Base-by-base conservation (phyloP, 2,113 vertebrate species). In the Zeus faber region DNA sequence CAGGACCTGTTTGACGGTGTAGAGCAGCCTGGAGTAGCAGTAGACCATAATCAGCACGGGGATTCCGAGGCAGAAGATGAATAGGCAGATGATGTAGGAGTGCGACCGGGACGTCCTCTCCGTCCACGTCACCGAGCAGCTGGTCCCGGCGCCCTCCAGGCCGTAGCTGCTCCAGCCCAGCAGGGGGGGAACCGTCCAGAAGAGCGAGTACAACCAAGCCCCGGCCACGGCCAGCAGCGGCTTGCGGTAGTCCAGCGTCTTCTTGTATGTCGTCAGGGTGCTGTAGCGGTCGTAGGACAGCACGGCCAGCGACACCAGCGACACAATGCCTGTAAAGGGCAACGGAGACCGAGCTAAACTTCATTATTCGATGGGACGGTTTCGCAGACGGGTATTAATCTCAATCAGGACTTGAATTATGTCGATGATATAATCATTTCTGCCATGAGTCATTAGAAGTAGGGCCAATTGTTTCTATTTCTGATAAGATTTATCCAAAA, bases 151-250 rank as follows among this genome's bases (percentile, higher is more conserved):
- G 1, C 87, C 87, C 74, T 92, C 89, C 54, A 84, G 2, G 1
- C 87, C 87, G 0, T 91, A 91, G 25, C 88, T 90, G 77, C 88
- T 89, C 90, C 91, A 92, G 0, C 89, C 89, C 0, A 92, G 35
- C 25, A 91, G 86, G 26, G 89, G 90, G 3, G 89, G 89, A 39
- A 88, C 62, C 0, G 89, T 92, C 89, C 89, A 92, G 22, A 85
- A 0, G 61, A 91, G 54, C 2, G 90, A 89, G 62, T 92, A 92
- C 25, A 89, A 54, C 91, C 90, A 90, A 0, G 90, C 79, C 0
- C 79, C 77, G 0, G 60, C 71, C 0, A 91, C 87, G 0, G 88
- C 89, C 57, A 91, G 51, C 76, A 91, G 17, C 0, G 87, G 87
- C 52, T 82, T 89, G 26, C 50, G 65, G 57, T 72, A 90, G 60